Evolutionary conservation across 2,797 vertebrate genomes (phyloP).

Genomic region (Ptychadena robeensis): DNA sequence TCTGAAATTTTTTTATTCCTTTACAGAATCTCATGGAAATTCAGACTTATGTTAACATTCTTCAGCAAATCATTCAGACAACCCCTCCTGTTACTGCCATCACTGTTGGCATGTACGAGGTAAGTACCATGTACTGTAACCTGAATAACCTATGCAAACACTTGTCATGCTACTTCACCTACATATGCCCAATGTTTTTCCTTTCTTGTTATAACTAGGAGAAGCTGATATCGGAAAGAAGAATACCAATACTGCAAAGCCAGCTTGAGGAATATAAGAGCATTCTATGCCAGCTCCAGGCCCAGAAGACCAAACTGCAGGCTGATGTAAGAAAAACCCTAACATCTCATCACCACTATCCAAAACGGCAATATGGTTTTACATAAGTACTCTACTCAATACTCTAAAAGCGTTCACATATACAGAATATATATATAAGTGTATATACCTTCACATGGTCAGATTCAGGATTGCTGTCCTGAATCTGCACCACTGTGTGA

Average conservation of each 20-base stretch:
- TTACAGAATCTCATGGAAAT: conserved; percentile 94
- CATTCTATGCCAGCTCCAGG: conserved; percentile 86
- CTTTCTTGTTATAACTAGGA: conserved; percentile 73
- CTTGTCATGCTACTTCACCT: neutral
- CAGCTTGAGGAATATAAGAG: conserved; percentile 91
- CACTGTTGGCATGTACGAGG: conserved; percentile 82
- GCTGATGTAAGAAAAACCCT: conserved; percentile 85
- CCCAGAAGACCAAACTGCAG: conserved; percentile 85
- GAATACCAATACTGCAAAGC: conserved; percentile 80
- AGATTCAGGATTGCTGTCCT: no score
- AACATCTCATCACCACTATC: no score
- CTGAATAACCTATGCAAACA: neutral
- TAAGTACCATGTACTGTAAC: conserved; percentile 67
- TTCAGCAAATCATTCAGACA: conserved; percentile 91
- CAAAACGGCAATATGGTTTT: no score
- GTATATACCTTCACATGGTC: no score
- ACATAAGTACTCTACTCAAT: no score
- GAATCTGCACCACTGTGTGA: no score
- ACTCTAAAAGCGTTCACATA: no score
- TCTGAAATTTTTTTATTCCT: neutral
- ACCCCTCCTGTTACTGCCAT: conserved; percentile 77
- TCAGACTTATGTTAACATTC: conserved; percentile 90
- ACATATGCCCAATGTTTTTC: neutral
- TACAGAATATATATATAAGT: no score
- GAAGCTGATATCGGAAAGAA: conserved; percentile 83